These are phyloP conservation scores for Drosophila nikananu DNA, from an alignment of 1,140 invertebrate species.

Conservation along the genomic window DNA sequence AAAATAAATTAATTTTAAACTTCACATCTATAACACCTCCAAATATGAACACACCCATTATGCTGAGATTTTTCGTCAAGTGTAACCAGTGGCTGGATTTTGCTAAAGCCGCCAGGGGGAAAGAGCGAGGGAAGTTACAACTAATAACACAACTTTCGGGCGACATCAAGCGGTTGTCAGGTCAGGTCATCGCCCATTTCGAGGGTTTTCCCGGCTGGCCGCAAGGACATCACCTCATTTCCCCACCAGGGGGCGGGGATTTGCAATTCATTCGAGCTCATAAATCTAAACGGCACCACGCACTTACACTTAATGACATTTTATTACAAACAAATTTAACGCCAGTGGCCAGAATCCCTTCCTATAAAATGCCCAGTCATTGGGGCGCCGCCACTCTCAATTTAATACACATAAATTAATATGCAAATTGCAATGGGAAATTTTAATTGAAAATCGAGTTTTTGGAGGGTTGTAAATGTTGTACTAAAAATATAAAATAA, in stretches of 20 bases:
- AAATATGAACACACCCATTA: not conserved
- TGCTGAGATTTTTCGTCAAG: not conserved
- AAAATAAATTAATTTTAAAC: no score
- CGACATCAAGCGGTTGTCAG: slow-evolving; percentile 24
- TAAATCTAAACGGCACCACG: slow-evolving; percentile 65
- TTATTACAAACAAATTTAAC: slow-evolving; percentile 67
- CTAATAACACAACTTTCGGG: slow-evolving; percentile 70
- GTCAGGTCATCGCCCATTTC: slow-evolving; percentile 33
- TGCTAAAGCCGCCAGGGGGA: slow-evolving; percentile 41
- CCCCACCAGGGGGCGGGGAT: not conserved
- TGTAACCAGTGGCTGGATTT: slow-evolving; percentile 10
- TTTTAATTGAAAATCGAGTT: slow-evolving; percentile 56
- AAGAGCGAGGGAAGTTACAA: slow-evolving; percentile 33
- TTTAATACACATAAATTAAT: slow-evolving; percentile 68
- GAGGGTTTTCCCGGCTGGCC: slow-evolving; percentile 15
- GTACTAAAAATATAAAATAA: slow-evolving; percentile 9
- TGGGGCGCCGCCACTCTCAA: slow-evolving; percentile 17
- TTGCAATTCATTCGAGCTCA: slow-evolving; percentile 50
- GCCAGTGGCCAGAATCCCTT: slow-evolving; percentile 5
- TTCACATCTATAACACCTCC: not conserved
- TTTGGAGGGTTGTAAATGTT: not conserved
- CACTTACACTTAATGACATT: slow-evolving; percentile 73
- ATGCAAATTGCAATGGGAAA: slow-evolving; percentile 65
- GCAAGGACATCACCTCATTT: slow-evolving; percentile 32
- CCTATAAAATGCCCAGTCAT: slow-evolving; percentile 1